These are phyloP conservation scores for Diaprepes abbreviatus DNA, from an alignment of 2,888 invertebrate species.

Conservation along the genomic window DNA sequence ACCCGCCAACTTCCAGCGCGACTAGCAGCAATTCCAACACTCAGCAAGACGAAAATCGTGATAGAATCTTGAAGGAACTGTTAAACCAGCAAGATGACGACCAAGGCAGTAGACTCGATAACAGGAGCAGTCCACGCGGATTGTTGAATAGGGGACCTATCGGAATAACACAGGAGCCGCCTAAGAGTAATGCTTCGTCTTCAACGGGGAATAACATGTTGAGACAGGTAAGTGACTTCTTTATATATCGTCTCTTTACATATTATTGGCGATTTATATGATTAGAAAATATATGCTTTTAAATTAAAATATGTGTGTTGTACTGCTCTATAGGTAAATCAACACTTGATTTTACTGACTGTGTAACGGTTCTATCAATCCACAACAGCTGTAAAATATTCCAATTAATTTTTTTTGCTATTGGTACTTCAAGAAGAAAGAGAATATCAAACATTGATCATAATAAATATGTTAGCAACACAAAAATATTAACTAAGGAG, in stretches of 20 bases:
- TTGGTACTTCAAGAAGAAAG: too few relatives aligned
- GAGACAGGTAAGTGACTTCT: constrained; percentile 71
- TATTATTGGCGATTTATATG: too few relatives aligned
- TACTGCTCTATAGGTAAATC: too few relatives aligned
- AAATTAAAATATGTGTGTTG: too few relatives aligned
- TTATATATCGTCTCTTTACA: too few relatives aligned
- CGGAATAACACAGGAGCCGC: constrained; percentile 66
- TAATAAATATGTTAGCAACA: too few relatives aligned
- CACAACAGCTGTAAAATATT: too few relatives aligned
- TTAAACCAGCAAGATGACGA: constrained; percentile 78
- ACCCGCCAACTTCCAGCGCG: constrained; percentile 65
- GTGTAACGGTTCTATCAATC: too few relatives aligned
- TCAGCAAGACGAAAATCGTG: constrained; percentile 66
- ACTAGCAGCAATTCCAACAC: constrained; percentile 52
- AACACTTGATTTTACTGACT: background rate
- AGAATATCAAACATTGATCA: too few relatives aligned
- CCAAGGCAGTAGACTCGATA: constrained; percentile 66
- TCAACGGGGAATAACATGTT: constrained; percentile 72
- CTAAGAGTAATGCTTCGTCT: constrained; percentile 52
- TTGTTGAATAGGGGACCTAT: constrained; percentile 47
- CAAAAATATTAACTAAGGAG: too few relatives aligned
- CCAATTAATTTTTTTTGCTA: too few relatives aligned
- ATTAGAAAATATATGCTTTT: too few relatives aligned
- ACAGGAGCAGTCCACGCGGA: constrained; percentile 67
- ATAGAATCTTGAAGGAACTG: constrained; percentile 73